Evolutionary conservation across 1,140 invertebrate genomes (phyloP).

Genomic region (Drosophila navojoa): DNA sequence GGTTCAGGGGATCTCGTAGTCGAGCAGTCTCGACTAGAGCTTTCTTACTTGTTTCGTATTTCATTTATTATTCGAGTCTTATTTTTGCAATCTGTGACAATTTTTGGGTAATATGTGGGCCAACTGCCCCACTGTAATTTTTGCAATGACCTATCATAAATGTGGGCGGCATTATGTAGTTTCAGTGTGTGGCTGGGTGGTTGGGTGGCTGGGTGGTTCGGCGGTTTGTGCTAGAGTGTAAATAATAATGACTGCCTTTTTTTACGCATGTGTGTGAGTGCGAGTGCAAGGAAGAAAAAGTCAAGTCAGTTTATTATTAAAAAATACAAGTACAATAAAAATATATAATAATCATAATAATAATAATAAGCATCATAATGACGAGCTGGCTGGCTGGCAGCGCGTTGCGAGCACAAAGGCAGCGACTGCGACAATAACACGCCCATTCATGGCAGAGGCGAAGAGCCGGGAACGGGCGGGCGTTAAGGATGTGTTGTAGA

Average conservation of each 20-base stretch:
- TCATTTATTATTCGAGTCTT: too few species aligned
- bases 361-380: constrained; percentile 65
- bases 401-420: constrained; percentile 36
- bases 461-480: constrained; percentile 13
- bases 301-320: constrained; percentile 76
- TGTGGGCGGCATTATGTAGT: constrained; percentile 28
- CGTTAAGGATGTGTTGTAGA: constrained; percentile 19
- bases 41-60: too few species aligned
- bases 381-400: constrained; percentile 15
- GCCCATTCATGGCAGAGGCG: constrained; percentile 24
- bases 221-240: constrained; percentile 28
- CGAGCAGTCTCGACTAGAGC: too few species aligned
- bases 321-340: constrained; percentile 76
- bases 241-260: constrained; percentile 65
- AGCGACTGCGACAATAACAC: constrained; percentile 50
- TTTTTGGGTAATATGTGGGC: background rate
- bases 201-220: background rate
- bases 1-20: too few species aligned
- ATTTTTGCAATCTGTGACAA: background rate
- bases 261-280: constrained; percentile 61
- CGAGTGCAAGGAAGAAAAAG: constrained; percentile 28
- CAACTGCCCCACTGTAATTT: constrained; percentile 2
- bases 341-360: constrained; percentile 57
- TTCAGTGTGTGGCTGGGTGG: background rate
- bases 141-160: constrained; percentile 35